Conservation (phyloP, 2,113 vertebrate genomes). For the Variabilichromis moorii region DNA sequence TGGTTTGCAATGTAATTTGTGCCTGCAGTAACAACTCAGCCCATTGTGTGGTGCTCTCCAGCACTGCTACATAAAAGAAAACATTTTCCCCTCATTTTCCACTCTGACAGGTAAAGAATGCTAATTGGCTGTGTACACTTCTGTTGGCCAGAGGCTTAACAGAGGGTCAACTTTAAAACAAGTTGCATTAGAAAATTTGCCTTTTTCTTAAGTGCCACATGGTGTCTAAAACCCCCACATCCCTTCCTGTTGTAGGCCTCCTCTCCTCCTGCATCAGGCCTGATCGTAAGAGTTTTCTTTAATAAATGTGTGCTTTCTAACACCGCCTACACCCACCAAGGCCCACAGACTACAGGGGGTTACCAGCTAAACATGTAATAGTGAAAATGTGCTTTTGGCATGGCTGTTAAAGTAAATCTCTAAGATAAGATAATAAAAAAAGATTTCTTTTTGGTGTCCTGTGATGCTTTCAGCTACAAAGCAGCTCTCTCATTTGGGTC, state of each 20-base stretch:
- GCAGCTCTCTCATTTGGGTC: not conserved
- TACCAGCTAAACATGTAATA: not conserved
- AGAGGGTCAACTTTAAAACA: not conserved
- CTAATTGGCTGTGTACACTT: not conserved
- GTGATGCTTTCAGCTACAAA: not conserved
- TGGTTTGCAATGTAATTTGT: constrained; percentile 41
- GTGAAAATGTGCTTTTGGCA: not conserved
- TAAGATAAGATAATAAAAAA: not conserved
- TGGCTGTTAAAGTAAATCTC: not conserved
- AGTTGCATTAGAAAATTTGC: not conserved
- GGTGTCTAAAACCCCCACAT: constrained; percentile 39
- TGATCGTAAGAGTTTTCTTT: constrained; percentile 66
- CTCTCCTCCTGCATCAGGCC: constrained; percentile 69
- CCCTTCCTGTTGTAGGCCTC: constrained; percentile 65
- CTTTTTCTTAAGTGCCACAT: not conserved
- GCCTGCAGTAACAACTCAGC: constrained; percentile 53
- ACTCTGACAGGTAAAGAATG: not conserved
- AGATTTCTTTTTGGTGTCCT: not conserved
- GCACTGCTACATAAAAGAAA: not conserved
- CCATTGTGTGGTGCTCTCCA: constrained; percentile 53
- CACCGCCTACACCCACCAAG: constrained; percentile 35
- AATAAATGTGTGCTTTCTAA: constrained; percentile 41
- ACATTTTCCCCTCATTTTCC: not conserved
- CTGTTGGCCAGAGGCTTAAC: not conserved
- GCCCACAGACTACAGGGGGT: constrained; percentile 44